Base-by-base conservation (phyloP, 1,140 invertebrate species). In the Mercenaria mercenaria region DNA sequence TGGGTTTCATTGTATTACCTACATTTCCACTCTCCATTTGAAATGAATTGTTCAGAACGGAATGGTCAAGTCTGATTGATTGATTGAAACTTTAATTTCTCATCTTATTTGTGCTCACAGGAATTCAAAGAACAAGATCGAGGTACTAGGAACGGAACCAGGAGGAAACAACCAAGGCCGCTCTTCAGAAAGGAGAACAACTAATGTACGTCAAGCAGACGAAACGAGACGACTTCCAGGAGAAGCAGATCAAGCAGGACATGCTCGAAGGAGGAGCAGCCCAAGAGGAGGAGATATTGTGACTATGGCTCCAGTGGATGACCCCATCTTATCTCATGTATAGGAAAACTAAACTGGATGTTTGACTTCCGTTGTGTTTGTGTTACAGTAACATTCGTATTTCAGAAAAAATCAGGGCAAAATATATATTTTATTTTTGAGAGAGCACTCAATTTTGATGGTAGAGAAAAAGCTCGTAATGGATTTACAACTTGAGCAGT, bases 251-350 rank as follows among this genome's bases (percentile, higher is more conserved):
- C 43, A 56, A 39, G 29, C 29, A 2, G 43, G 43, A 56, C 43
- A 56, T 39, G 67, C 11, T 18, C 32, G 67, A 13, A 37, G 34
- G 32, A 6, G 43, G 11, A 41, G n/a, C n/a, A 39, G 39, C 32
- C 47, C 47, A 56, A 52, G 47, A 8, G 26, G 29, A 10, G 76
- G 50, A 15, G 47, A 37, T 39, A 47, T 85, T 11, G 15, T 85
- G 47, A 74, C 67, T 2, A 13, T 85, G 15, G 83, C 83, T 34
- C 83, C 83, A 20, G 50, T 85, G 0, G 83, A 85, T 56, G 83
- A 85, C 23, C 83, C 83, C 26, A 34, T 76, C 23, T n/a, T 85
- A 26, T 74, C 83, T 18, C 64, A 69, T 41, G 69, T 85, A 34
- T 85, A 84, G 50, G 23, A 23, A 67, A 37, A 29, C 10, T 8